Evolutionary conservation across 2,888 invertebrate species (phyloP), one percentile per base, ranked within the genome.

Genomic region (Meiosimyza decipiens): DNA sequence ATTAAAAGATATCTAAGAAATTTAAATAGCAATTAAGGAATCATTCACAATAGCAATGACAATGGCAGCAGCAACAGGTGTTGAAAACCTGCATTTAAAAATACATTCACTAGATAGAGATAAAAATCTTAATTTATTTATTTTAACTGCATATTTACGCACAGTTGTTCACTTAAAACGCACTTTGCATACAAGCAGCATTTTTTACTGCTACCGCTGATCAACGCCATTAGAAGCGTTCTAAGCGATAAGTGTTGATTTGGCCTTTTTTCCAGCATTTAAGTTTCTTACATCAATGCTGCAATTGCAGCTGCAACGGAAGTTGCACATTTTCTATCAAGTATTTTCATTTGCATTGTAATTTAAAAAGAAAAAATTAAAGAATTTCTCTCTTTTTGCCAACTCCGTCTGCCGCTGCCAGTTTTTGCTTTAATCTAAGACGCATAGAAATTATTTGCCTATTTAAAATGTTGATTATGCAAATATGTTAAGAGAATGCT

Each of bases 121-220:
- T 74, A 74, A 71, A 71, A 70, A 74, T 71, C 71, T 71, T 54
- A 68, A 68, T 64, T 62, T 50, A 49, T 60, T 72, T 64, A 51
- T 65, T 22, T 50, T 50, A 49, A 65, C 64, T 57, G n/a, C 47
- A 49, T 40, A 67, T 16, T 63, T 55, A 15, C 33, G 28, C 28
- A 40, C 33, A 54, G 11, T 47, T 55, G 49, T 49, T 55, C 57
- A 55, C 55, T 55, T 18, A 18, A 40, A 40, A 67, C 55, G 33
- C 59, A 50, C 15, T 68, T 50, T 59, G 68, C 68, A 68, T 68
- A 57, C 28, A 12, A 28, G 22, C 65, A 40, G 2, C 40, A 65
- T 13, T 57, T 22, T 1, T 11, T 18, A 6, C 13, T 18, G 16
- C 57, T 18, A 11, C 57, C 12, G 57, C 16, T 57, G 18, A 9